Evolutionary conservation across 2,797 vertebrate species (phyloP), one percentile per base, ranked within the genome.

Genomic region (Agapornis canus): DNA sequence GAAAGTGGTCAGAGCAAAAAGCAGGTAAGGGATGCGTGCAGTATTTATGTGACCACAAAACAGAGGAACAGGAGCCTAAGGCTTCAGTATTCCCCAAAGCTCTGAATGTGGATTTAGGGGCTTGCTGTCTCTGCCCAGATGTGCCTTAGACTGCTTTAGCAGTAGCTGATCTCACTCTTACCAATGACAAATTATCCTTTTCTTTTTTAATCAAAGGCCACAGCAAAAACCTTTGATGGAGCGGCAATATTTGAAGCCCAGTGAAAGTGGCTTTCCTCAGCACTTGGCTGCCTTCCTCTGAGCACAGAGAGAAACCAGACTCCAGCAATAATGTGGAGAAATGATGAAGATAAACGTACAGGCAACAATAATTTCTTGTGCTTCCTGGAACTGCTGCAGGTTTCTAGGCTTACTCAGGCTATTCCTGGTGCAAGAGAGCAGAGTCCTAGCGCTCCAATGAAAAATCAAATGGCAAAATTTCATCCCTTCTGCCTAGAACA

Each of bases 401-500:
- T 54, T 72, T 64, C 51, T 54, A 63, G 68, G 65, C 32, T 40
- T 54, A 43, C 15, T 69, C 51, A 79, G 60, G n/a, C 23, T 68
- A 14, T 31, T 84, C 0, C 2, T 66, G 26, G 49, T 0, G 3
- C 37, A 51, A 25, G 19, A 73, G 43, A 82, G 25, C 71, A 82
- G 71, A 84, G 35, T 54, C 39, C 15, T 40, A 70, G 81, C 22
- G 48, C 22, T 0, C 37, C 69, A 70, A 73, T 18, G 42, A 49
- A 69, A 95, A 84, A 84, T 35, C 49, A 37, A 8, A n/a, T n/a
- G 54, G 66, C 12, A 84, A 68, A 78, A 84, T 40, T 37, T 47
- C 1, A 3, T 29, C 26, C 16, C 23, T 40, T 56, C 66, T 48
- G 37, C 3, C 0, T 27, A 68, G 29, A 47, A 47, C 0, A 0